Percentiles rank a stretch among this genome's conserved stretches.
These are phyloP conservation scores for Papilio polyxenes DNA, from an alignment of 1,140 invertebrate genomes.

Conservation along the genomic window DNA sequence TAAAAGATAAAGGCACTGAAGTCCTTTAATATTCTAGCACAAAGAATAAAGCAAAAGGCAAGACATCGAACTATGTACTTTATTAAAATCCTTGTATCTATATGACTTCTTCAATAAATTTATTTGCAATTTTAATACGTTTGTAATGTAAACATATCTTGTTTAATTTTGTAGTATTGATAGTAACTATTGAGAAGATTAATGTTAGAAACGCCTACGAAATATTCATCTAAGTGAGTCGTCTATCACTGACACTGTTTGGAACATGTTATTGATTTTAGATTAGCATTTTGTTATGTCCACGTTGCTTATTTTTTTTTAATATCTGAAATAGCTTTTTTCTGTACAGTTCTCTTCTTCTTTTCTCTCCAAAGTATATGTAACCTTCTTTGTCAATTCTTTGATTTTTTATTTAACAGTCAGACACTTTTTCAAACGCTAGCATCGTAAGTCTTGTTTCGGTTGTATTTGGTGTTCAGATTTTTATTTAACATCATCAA, in stretches of 20 bases:
- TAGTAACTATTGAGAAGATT: neutral
- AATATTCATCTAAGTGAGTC: neutral
- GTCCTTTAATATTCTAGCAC: neutral
- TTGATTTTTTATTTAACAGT: too few species aligned
- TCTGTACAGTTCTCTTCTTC: neutral
- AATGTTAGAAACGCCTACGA: neutral
- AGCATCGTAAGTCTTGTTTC: too few species aligned
- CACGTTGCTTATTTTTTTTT: neutral
- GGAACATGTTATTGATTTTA: constrained; percentile 7
- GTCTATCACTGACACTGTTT: constrained; percentile 16
- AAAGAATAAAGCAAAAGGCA: neutral
- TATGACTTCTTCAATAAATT: neutral
- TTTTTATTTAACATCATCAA: too few species aligned
- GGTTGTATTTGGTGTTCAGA: too few species aligned
- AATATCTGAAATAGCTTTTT: neutral
- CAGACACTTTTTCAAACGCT: too few species aligned
- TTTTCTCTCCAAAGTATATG: constrained; percentile 41
- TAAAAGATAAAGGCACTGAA: neutral
- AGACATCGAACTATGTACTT: neutral
- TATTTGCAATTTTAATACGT: neutral
- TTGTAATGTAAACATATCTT: neutral
- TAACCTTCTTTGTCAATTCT: neutral
- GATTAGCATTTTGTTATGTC: neutral
- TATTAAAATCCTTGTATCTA: neutral
- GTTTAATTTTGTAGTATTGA: neutral